Evolutionary conservation across 1,140 invertebrate genomes (phyloP).

Genomic region (Doryteuthis pealeii): DNA sequence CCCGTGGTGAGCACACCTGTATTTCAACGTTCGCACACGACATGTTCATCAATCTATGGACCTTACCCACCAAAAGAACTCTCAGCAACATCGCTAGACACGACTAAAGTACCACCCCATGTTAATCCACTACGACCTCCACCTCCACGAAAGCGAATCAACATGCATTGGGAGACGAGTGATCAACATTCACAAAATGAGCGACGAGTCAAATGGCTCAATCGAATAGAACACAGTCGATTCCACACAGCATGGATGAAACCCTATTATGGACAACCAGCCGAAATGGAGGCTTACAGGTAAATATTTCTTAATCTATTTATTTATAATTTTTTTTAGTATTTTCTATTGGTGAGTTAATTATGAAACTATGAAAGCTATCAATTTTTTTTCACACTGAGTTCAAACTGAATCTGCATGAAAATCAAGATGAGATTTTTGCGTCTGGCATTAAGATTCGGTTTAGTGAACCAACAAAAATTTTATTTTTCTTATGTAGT

Average conservation of each 20-base stretch:
- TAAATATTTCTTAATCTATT: too few species aligned
- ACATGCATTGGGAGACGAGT: conserved; percentile 51
- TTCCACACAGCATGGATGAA: conserved; percentile 57
- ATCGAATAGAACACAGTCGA: conserved; percentile 51
- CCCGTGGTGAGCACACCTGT: conserved; percentile 36
- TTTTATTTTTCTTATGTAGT: too few species aligned
- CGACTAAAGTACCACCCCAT: conserved; percentile 42
- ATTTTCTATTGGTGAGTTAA: too few species aligned
- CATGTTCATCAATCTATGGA: conserved; percentile 35
- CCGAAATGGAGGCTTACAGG: conserved; percentile 58
- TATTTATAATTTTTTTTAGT: too few species aligned
- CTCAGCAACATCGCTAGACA: conserved; percentile 38
- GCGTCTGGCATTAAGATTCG: too few species aligned
- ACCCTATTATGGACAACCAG: conserved; percentile 53
- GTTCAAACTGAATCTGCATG: too few species aligned
- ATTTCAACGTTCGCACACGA: conserved; percentile 24
- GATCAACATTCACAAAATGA: conserved; percentile 57
- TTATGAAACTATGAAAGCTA: too few species aligned
- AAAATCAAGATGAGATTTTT: too few species aligned
- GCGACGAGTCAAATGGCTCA: conserved; percentile 49
- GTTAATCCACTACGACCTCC: conserved; percentile 50
- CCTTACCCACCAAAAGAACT: conserved; percentile 50
- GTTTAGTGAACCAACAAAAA: too few species aligned
- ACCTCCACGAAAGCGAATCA: conserved; percentile 46
- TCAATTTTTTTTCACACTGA: too few species aligned